A percentile compares a stretch with the other conserved stretches of the same genome.
Evolutionary conservation across 2,888 invertebrate species (phyloP).

Genomic region (Cheilosia soror): DNA sequence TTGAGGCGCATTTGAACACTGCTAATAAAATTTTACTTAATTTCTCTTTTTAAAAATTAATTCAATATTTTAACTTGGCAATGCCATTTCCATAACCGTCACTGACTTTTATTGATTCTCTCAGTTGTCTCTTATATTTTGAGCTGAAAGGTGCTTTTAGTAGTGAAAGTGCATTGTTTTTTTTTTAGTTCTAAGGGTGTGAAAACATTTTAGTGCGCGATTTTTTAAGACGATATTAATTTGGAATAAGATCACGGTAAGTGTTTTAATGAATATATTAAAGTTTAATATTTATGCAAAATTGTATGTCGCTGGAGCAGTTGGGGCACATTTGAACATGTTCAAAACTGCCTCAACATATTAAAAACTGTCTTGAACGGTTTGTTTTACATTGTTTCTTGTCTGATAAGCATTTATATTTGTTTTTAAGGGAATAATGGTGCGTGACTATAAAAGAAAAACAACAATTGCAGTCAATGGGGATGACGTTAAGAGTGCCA

Average conservation of each 20-base stretch:
- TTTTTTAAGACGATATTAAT: conserved; percentile 15
- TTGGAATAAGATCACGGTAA: conserved; percentile 19
- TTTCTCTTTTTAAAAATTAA: conserved; percentile 17
- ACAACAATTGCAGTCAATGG: too few species aligned
- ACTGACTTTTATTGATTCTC: conserved; percentile 22
- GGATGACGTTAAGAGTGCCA: too few species aligned
- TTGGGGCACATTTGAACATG: conserved; percentile 36
- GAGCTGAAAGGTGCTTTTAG: conserved; percentile 1
- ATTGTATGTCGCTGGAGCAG: conserved; percentile 21
- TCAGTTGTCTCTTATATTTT: conserved; percentile 14
- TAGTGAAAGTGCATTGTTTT: too few species aligned
- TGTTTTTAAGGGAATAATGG: too few species aligned
- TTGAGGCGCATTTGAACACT: neutral
- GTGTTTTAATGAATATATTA: conserved; percentile 22
- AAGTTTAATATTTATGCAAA: conserved; percentile 18
- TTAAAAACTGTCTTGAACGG: too few species aligned
- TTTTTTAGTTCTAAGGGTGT: conserved; percentile 8
- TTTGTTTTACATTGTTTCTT: too few species aligned
- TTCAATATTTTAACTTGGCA: conserved; percentile 17
- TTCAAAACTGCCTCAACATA: conserved; percentile 4
- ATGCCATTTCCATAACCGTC: conserved; percentile 18
- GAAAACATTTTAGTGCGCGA: conserved; percentile 4
- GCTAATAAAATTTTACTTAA: conserved; percentile 17
- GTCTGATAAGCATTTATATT: too few species aligned
- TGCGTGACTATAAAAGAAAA: too few species aligned